Evolutionary conservation across 2,888 invertebrate species (phyloP).

Genomic region (Dromius quadrimaculatus): DNA sequence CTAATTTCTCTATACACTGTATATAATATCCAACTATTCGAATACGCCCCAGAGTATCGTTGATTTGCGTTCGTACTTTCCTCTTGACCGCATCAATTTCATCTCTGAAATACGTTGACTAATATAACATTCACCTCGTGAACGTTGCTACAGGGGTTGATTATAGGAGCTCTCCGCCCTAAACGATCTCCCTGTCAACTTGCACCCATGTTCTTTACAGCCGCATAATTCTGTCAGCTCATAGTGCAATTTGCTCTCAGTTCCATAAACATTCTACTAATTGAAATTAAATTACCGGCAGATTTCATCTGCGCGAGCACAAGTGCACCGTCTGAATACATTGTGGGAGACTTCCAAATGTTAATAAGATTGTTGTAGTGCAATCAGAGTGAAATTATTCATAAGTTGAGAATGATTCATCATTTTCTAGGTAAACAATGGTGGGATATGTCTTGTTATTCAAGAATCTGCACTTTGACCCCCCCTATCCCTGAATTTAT

Average conservation of each 20-base stretch:
- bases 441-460: no score
- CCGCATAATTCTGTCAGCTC: slow-evolving; percentile 48
- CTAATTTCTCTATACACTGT: no score
- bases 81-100: no score
- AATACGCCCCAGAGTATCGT: no score
- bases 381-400: no score
- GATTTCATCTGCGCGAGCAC: neutral
- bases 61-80: no score
- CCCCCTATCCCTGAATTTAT: no score
- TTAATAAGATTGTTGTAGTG: neutral
- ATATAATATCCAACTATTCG: no score
- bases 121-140: neutral
- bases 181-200: neutral
- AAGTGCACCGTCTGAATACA: neutral
- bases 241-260: slow-evolving; percentile 29
- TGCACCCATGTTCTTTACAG: slow-evolving; percentile 42
- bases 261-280: slow-evolving; percentile 48
- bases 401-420: no score
- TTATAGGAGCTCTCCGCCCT: neutral
- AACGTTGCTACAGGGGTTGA: neutral
- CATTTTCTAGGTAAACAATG: no score
- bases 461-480: no score
- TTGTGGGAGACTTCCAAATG: slow-evolving; percentile 3
- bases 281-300: slow-evolving; percentile 47
- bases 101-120: neutral